Evolutionary conservation across 2,797 vertebrate genomes (phyloP).

Genomic region (Dallia pectoralis): DNA sequence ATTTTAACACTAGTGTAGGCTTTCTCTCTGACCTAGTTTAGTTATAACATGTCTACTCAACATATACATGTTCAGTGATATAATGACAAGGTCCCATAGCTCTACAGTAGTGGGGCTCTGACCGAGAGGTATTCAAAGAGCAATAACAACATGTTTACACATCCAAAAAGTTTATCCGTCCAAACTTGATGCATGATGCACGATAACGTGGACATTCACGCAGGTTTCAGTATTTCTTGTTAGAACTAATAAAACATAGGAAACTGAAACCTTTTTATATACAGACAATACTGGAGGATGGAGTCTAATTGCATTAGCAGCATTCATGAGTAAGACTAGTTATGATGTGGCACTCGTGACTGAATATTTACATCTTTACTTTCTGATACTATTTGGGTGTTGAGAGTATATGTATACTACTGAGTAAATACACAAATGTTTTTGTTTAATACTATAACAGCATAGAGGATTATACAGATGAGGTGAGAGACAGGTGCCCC

Average conservation of each 20-base stretch:
- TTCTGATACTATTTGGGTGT: conserved; percentile 48
- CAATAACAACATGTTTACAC: conserved; percentile 42
- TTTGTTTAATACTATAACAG: conserved; percentile 22
- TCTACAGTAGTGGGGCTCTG: conserved; percentile 36
- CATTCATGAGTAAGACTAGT: conserved; percentile 15
- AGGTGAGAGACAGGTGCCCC: background rate
- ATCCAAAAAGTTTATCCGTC: conserved; percentile 39
- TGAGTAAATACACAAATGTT: conserved; percentile 26
- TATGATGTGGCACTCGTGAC: conserved; percentile 36
- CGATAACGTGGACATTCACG: background rate
- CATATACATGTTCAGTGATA: background rate
- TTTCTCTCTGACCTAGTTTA: no score
- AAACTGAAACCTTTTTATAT: background rate
- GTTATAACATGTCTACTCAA: background rate
- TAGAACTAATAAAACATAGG: background rate
- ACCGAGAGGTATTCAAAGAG: conserved; percentile 51
- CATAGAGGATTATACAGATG: conserved; percentile 32
- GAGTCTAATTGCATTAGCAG: background rate
- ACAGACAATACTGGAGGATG: background rate
- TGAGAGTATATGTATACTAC: conserved; percentile 38
- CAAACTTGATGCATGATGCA: conserved; percentile 10
- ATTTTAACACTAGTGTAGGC: conserved; percentile 26
- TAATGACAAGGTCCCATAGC: conserved; percentile 45
- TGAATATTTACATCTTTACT: conserved; percentile 48
- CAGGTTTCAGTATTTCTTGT: background rate